Conservation (phyloP, 2,888 invertebrate species). For the Globia sparganii region DNA sequence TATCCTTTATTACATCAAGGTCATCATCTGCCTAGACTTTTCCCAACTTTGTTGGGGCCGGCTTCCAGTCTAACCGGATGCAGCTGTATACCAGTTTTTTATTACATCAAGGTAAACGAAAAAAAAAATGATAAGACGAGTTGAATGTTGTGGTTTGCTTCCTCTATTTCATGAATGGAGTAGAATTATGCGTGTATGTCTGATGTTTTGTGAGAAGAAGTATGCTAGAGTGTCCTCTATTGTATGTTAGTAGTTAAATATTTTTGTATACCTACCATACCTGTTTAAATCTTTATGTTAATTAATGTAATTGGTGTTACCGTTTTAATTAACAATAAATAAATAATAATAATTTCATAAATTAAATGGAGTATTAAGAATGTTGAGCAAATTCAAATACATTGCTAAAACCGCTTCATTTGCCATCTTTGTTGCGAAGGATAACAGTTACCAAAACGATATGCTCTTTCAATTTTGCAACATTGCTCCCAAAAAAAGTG, state of each 20-base stretch:
- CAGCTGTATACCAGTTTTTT: background rate
- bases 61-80: background rate
- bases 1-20: background rate
- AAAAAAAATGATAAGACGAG: background rate
- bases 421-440: background rate
- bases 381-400: background rate
- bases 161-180: background rate
- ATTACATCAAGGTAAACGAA: background rate
- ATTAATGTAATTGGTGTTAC: too few relatives aligned
- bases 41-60: background rate
- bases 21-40: background rate
- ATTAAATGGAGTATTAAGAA: background rate
- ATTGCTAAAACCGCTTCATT: conserved; percentile 4
- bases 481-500: background rate
- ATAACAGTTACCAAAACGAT: background rate
- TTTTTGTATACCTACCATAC: too few relatives aligned
- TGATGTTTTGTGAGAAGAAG: too few relatives aligned
- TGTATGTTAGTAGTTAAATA: too few relatives aligned
- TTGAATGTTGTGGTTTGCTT: background rate
- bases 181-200: too few relatives aligned
- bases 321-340: too few relatives aligned
- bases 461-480: background rate
- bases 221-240: too few relatives aligned
- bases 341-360: too few relatives aligned
- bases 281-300: too few relatives aligned